phyloP scores from a whole-genome alignment of 2,888 invertebrate species.

The Pristionchus japonicus region DNA sequence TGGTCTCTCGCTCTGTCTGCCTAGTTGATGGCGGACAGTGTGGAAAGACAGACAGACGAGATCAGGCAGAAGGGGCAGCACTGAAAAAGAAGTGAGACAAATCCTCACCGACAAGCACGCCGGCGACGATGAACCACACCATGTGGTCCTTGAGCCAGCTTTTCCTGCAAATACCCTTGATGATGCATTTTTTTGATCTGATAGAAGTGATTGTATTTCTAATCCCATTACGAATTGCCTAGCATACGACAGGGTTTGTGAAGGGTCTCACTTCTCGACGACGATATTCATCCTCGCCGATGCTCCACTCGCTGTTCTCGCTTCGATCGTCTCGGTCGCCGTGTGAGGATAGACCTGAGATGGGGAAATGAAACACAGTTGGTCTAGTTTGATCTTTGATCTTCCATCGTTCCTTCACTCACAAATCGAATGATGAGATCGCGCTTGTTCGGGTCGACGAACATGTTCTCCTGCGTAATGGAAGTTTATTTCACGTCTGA shows the following conservation, averaged over 20 bases:
- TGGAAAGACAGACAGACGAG: too few species aligned
- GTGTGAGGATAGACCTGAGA: not conserved
- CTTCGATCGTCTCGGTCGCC: not conserved
- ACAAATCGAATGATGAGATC: conserved; percentile 9
- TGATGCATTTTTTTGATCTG: too few species aligned
- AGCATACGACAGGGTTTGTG: too few species aligned
- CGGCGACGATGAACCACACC: not conserved
- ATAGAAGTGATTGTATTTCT: not conserved
- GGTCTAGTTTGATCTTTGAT: not conserved
- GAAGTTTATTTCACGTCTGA: not conserved
- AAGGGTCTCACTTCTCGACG: not conserved
- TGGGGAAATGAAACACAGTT: not conserved
- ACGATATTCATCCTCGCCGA: not conserved
- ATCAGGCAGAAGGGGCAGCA: too few species aligned
- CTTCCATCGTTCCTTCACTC: not conserved
- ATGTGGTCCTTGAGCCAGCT: not conserved
- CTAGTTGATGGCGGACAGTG: too few species aligned
- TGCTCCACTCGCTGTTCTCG: not conserved
- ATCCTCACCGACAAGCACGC: not conserved
- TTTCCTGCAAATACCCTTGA: not conserved
- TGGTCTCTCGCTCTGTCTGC: too few species aligned
- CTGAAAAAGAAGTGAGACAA: too few species aligned
- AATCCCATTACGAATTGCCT: not conserved
- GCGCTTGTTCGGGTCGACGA: not conserved
- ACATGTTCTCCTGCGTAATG: not conserved